phyloP scores from a whole-genome alignment of 2,888 invertebrate species.

The Mythimna loreyi region DNA sequence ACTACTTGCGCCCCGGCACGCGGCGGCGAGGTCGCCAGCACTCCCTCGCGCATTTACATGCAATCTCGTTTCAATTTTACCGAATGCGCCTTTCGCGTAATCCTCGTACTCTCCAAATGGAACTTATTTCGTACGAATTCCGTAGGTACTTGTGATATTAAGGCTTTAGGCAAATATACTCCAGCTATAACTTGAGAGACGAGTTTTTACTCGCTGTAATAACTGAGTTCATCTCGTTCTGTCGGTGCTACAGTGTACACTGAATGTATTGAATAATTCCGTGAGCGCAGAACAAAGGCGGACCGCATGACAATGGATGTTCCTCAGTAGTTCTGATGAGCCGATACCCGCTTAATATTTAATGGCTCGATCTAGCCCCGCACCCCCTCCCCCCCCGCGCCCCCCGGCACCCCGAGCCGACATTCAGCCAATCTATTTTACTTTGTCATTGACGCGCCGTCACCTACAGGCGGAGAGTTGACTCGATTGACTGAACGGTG shows the following conservation, averaged over 20 bases:
- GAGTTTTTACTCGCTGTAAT: slow-evolving; percentile 39
- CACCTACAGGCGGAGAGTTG: slow-evolving; percentile 16
- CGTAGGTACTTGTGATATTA: slow-evolving; percentile 42
- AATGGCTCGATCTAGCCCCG: slow-evolving; percentile 9
- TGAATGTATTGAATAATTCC: slow-evolving; percentile 31
- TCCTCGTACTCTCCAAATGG: slow-evolving; percentile 60
- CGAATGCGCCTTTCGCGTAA: slow-evolving; percentile 61
- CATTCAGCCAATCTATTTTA: slow-evolving; percentile 23
- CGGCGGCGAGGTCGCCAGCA: background rate
- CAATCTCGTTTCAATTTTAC: slow-evolving; percentile 64
- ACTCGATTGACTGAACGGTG: background rate
- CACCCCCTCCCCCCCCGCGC: background rate
- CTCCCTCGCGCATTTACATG: slow-evolving; percentile 53
- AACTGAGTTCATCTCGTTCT: slow-evolving; percentile 40
- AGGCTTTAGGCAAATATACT: slow-evolving; percentile 53
- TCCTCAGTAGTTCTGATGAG: slow-evolving; percentile 33
- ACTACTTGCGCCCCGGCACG: background rate
- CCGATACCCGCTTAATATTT: slow-evolving; percentile 46
- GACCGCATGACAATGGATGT: slow-evolving; percentile 30
- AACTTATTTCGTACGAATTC: slow-evolving; percentile 53
- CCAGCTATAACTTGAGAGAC: slow-evolving; percentile 36
- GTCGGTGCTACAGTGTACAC: slow-evolving; percentile 3
- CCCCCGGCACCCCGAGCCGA: background rate
- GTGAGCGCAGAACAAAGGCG: slow-evolving; percentile 31
- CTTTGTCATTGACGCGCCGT: slow-evolving; percentile 15